Percentiles rank a stretch among this genome's conserved stretches.
Evolutionary conservation across 2,797 vertebrate species (phyloP).

Genomic region (Melopsittacus undulatus): DNA sequence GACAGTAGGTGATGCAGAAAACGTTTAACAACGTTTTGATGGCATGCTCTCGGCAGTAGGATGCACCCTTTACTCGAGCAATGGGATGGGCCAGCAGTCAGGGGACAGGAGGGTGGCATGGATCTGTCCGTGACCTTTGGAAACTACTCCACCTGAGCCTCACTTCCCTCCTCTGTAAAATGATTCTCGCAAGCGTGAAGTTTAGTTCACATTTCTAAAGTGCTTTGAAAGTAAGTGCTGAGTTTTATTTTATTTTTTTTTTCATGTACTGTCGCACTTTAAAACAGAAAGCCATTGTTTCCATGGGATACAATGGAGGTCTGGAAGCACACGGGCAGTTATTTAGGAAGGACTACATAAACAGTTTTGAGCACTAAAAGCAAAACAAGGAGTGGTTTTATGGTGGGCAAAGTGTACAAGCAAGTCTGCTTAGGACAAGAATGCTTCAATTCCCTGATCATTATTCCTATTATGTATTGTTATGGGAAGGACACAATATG

Average conservation of each 20-base stretch:
- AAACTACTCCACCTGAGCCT: not conserved
- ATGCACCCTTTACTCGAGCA: not conserved
- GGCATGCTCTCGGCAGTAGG: not conserved
- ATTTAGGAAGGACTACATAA: constrained; percentile 16
- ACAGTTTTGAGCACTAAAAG: not conserved
- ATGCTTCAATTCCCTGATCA: constrained; percentile 52
- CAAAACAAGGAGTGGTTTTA: not conserved
- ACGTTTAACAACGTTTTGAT: not conserved
- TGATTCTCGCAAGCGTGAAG: not conserved
- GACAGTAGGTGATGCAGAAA: not conserved
- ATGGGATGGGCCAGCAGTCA: not conserved
- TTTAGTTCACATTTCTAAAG: constrained; percentile 63
- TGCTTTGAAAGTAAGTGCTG: constrained; percentile 71
- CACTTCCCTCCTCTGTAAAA: not conserved
- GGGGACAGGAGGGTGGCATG: fast-evolving
- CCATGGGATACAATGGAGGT: constrained; percentile 59
- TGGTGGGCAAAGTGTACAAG: not conserved
- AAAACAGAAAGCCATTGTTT: constrained; percentile 60
- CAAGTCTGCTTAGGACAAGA: constrained; percentile 23
- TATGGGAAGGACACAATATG: not conserved
- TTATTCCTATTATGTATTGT: not conserved
- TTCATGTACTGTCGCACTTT: not conserved
- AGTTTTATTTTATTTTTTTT: constrained; percentile 20
- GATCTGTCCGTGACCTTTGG: not conserved
- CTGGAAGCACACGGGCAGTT: constrained; percentile 58